Base-by-base conservation (phyloP, 2,797 vertebrate genomes). In the Taenioides sp. region DNA sequence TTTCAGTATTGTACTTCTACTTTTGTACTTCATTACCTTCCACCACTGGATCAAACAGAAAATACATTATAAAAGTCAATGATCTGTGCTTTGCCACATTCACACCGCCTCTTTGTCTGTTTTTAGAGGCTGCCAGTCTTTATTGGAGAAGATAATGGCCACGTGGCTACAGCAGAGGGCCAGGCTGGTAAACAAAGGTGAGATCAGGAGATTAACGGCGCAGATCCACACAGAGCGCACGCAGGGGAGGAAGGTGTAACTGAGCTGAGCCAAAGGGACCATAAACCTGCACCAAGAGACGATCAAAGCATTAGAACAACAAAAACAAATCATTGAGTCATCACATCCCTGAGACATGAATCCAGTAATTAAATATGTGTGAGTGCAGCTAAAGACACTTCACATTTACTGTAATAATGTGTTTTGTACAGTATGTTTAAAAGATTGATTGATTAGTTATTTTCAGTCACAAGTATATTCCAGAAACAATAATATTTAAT, bases 191-290 rank as follows among this genome's bases (percentile, higher is more conserved):
- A 90, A 95, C 54, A 94, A 71, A 0, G 95, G 94, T 37, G 90
- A 43, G 17, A 95, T 77, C 73, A 94, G 85, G 52, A 85, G 79
- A 28, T 95, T 91, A 20, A 95, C 75, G 3, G 91, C 34, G 72
- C 89, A 94, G 50, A 90, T 72, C 77, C 93, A 95, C 67, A 94
- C 49, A 1, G 91, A 93, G 20, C 91, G 88, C 52, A 94, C 72
- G 27, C 93, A 94, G 14, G 95, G 94, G 47, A 94, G 79, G 67
- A 94, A 94, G 74, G 91, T 92, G 63, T 92, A 86, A 69, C 92
- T 95, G 70, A 95, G 86, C 86, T 95, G 92, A 47, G 93, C 65
- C 74, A 92, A 93, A 22, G 95, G 95, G 72, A 92, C 91, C 80
- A 94, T 83, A 76, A 93, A 92, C 92, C 92, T 93, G 18, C 37